Base-by-base conservation (phyloP, 2,113 vertebrate genomes). In the Todiramphus chloris region DNA sequence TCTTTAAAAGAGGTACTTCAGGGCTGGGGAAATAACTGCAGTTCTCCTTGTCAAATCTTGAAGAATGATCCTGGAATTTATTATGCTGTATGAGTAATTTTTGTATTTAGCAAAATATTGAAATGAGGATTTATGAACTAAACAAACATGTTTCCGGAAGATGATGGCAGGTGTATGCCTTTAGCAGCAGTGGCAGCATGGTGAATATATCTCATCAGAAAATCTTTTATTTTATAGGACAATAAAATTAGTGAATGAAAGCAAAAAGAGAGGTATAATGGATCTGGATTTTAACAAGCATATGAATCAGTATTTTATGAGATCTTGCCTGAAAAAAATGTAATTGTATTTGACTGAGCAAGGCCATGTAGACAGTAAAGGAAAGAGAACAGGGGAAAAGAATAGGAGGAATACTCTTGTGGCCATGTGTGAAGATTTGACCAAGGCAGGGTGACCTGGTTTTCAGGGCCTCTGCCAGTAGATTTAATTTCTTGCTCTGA, bases 161-260 rank as follows among this genome's bases (percentile, higher is more conserved):
- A 82, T 0, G 48, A 92, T 76, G 86, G 88, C 76, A 90, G 86
- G 35, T 50, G 41, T 78, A 2, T 81, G 92, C 77, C 83, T 93
- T 68, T 13, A 87, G 94, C 79, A 78, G 66, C 8, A 68, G 83
- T 89, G 84, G 76, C 0, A 0, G 62, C 83, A 89, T 64, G 48
- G 83, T 62, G 37, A 68, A 60, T 84, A 5, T 58, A 89, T 92
- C 90, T 94, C 86, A 86, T 55, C 83, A 78, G 69, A 83, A 90
- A 92, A 92, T 77, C 72, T 96, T 90, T 46, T 78, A 1, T 70
- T 97, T 93, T 93, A 96, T 92, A 83, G 72, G 46, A 93, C 93
- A 95, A 93, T 93, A 95, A 96, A 96, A 96, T 90, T 66, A 95
- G 73, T 87, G 95, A 92, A 84, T 94, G 86, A 95, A 93, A 94